Percentiles rank a stretch among this genome's conserved stretches.
These are phyloP conservation scores for Dugesia japonica DNA, from an alignment of 2,888 invertebrate species.

Conservation along the genomic window DNA sequence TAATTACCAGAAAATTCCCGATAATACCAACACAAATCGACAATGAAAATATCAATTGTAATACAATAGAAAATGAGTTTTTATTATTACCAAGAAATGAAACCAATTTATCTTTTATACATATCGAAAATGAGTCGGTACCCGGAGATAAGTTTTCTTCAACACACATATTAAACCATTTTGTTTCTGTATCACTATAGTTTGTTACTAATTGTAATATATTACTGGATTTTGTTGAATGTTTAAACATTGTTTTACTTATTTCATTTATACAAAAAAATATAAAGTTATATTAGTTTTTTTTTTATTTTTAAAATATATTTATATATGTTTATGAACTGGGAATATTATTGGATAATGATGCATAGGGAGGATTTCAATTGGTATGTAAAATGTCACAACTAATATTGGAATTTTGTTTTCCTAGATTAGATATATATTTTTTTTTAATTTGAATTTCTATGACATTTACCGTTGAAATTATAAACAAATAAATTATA, in stretches of 20 bases:
- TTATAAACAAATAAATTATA: background rate
- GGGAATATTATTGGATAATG: background rate
- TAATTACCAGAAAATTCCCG: background rate
- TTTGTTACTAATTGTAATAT: background rate
- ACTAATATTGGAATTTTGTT: background rate
- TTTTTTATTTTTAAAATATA: too few species aligned
- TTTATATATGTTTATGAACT: background rate
- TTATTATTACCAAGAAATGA: background rate
- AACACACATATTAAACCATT: background rate
- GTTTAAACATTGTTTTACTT: background rate
- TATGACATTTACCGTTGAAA: background rate
- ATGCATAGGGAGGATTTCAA: background rate
- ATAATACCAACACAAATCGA: background rate
- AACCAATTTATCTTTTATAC: background rate
- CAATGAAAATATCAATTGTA: background rate
- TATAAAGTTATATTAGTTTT: background rate
- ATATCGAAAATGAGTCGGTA: background rate
- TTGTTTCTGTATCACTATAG: background rate
- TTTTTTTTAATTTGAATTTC: background rate
- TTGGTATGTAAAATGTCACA: conserved; percentile 2
- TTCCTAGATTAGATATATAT: background rate
- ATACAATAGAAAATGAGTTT: background rate
- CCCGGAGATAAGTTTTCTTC: background rate
- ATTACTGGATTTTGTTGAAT: background rate
- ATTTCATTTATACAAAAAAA: background rate